These are phyloP conservation scores for Ecdyonurus torrentis DNA, from an alignment of 2,888 invertebrate genomes.

Conservation along the genomic window DNA sequence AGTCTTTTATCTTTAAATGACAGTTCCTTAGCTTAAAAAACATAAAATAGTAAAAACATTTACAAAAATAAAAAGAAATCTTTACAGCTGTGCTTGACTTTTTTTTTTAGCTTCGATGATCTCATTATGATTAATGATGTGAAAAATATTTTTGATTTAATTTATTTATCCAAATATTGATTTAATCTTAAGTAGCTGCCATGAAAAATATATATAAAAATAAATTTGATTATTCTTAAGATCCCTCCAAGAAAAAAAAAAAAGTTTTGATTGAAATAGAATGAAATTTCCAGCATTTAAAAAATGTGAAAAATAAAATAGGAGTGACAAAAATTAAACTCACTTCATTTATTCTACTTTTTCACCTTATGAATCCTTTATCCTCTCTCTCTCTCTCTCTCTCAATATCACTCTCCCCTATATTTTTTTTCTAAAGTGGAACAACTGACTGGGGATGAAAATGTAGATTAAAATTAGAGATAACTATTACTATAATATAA, in stretches of 20 bases:
- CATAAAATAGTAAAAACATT: too few relatives aligned
- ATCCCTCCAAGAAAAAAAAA: too few relatives aligned
- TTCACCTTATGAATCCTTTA: neutral
- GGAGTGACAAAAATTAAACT: neutral
- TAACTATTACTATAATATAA: neutral
- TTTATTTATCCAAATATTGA: neutral
- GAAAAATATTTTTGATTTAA: neutral
- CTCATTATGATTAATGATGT: neutral
- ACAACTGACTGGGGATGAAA: neutral
- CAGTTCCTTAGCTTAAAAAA: too few relatives aligned
- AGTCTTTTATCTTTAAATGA: too few relatives aligned
- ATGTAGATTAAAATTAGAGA: neutral
- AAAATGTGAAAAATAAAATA: neutral
- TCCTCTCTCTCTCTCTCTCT: too few relatives aligned
- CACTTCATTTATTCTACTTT: neutral
- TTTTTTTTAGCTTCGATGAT: neutral
- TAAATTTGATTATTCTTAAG: neutral
- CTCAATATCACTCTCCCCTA: too few relatives aligned
- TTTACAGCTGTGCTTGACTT: neutral
- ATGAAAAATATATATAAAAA: too few relatives aligned
- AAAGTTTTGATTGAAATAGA: neutral
- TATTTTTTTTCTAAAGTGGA: neutral
- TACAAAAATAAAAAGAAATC: too few relatives aligned
- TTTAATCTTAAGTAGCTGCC: neutral
- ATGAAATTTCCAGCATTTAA: neutral